These are phyloP conservation scores for Psilopsiagon aurifrons DNA, from an alignment of 2,113 vertebrate species.

Conservation along the genomic window DNA sequence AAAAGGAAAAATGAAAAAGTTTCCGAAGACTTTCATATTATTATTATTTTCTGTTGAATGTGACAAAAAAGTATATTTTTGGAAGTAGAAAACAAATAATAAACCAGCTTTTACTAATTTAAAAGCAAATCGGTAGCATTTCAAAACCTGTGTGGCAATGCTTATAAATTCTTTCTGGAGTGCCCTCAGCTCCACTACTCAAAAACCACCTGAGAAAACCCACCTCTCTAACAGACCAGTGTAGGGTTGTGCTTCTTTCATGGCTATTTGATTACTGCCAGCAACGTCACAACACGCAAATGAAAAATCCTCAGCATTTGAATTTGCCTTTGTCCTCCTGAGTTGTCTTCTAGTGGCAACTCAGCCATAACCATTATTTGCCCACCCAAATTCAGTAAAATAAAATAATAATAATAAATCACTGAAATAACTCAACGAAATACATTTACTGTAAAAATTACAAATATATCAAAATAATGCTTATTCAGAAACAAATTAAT, in stretches of 20 bases:
- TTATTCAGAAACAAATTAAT: conserved; percentile 40
- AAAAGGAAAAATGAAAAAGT: neutral
- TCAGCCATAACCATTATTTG: conserved; percentile 1
- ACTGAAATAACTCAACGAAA: conserved; percentile 6
- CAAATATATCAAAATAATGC: neutral
- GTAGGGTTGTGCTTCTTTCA: neutral
- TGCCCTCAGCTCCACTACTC: neutral
- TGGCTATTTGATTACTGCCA: conserved; percentile 36
- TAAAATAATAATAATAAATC: neutral
- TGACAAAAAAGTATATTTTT: neutral
- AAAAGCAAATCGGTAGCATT: neutral
- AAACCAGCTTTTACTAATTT: neutral
- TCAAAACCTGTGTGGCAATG: neutral
- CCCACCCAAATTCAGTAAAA: conserved; percentile 17
- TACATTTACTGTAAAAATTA: conserved; percentile 41
- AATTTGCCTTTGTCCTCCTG: neutral
- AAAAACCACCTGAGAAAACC: neutral
- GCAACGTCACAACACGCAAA: neutral
- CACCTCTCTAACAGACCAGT: neutral
- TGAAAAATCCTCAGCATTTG: conserved; percentile 8
- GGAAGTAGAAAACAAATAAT: neutral
- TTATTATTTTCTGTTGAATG: neutral
- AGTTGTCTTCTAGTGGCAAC: neutral
- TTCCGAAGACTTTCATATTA: neutral
- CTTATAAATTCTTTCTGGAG: neutral